A percentile compares a stretch with the other conserved stretches of the same genome.
Evolutionary conservation across 1,140 invertebrate species (phyloP).

Genomic region (Drosophila ficusphila): DNA sequence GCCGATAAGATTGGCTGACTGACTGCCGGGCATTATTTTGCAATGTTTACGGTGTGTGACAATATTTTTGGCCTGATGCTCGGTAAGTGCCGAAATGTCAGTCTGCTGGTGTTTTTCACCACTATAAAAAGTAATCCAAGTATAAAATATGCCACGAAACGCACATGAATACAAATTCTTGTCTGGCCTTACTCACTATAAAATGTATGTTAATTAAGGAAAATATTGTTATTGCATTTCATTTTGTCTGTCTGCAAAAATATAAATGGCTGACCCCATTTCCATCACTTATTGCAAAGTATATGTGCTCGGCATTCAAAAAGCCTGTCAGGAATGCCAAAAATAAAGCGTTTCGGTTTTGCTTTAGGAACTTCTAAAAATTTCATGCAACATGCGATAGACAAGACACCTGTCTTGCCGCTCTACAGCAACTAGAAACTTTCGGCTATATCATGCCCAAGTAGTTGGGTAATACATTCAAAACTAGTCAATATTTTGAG

Average conservation of each 20-base stretch:
- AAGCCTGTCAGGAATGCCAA: too few species aligned
- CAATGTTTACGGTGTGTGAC: conserved; percentile 49
- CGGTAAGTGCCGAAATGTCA: background rate
- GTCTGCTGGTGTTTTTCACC: background rate
- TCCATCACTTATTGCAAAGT: too few species aligned
- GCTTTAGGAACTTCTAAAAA: too few species aligned
- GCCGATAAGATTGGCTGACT: conserved; percentile 63
- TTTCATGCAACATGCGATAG: background rate
- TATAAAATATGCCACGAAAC: background rate
- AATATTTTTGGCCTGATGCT: conserved; percentile 30
- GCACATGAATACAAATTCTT: background rate
- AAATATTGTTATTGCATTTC: background rate
- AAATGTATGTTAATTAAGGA: background rate
- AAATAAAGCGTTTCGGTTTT: too few species aligned
- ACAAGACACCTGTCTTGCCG: background rate
- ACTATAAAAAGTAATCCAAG: conserved; percentile 15
- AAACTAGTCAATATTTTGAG: conserved; percentile 38
- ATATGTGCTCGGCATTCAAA: too few species aligned
- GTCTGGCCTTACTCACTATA: background rate
- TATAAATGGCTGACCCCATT: background rate
- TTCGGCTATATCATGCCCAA: conserved; percentile 7
- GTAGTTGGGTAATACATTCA: conserved; percentile 20
- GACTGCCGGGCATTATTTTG: conserved; percentile 35
- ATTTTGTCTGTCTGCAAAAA: too few species aligned
- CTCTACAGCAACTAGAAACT: background rate